These are phyloP conservation scores for Junonia oenone DNA, from an alignment of 2,888 invertebrate species.

Conservation along the genomic window DNA sequence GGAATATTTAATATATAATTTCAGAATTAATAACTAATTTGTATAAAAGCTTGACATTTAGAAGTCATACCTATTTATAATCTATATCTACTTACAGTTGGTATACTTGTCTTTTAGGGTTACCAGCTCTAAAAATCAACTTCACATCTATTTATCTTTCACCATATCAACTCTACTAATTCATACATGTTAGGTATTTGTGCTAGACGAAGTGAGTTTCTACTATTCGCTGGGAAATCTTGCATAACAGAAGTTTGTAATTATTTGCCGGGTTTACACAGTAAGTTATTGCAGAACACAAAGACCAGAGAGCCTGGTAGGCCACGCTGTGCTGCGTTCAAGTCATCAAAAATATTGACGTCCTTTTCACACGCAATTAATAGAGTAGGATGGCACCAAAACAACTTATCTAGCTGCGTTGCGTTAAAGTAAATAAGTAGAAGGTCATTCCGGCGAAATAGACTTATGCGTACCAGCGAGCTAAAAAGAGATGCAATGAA, in stretches of 20 bases:
- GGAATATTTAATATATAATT: too few relatives aligned
- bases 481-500: constrained; percentile 75
- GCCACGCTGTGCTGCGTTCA: constrained; percentile 21
- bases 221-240: not conserved
- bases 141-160: too few relatives aligned
- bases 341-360: constrained; percentile 36
- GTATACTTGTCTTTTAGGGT: too few relatives aligned
- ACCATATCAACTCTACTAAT: too few relatives aligned
- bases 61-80: too few relatives aligned
- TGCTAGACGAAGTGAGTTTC: not conserved
- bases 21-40: too few relatives aligned
- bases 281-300: constrained; percentile 13
- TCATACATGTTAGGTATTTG: too few relatives aligned
- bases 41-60: too few relatives aligned
- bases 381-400: constrained; percentile 74
- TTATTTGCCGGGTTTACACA: constrained; percentile 4
- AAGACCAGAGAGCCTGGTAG: constrained; percentile 9
- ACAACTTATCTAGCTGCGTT: constrained; percentile 63
- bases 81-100: too few relatives aligned
- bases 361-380: constrained; percentile 55
- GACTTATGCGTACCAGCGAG: constrained; percentile 52
- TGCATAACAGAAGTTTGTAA: constrained; percentile 19
- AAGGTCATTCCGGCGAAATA: constrained; percentile 67
- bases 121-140: too few relatives aligned
- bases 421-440: constrained; percentile 65